Base-by-base conservation (phyloP, 2,113 vertebrate genomes). In the Nesoenas mayeri region DNA sequence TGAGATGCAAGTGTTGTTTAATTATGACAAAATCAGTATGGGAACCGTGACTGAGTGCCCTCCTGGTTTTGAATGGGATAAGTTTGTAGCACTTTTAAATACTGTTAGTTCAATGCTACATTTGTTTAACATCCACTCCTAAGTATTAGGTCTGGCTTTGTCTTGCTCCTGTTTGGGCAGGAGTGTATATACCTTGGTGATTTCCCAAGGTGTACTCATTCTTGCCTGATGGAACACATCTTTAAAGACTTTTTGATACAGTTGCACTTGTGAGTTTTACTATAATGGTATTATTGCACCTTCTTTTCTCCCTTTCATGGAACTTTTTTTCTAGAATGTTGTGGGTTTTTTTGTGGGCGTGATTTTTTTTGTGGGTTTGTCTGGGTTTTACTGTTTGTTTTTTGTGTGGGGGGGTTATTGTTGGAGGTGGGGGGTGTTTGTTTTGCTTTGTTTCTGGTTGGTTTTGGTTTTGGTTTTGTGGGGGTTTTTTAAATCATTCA, bases 161-260 rank as follows among this genome's bases (percentile, higher is more conserved):
- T 81, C 40, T 73, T 72, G 40, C 36, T 38, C 9, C 22, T 92
- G 2, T 60, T 22, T 0, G 2, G 28, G 17, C 14, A 28, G 51
- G 2, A 14, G 3, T 74, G 11, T 71, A 13, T 74, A 73, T 48
- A 75, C 61, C 44, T 73, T 5, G 2, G 28, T 75, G 74, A 32
- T 88, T 96, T 96, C 88, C 90, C 71, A 80, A 67, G 66, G 16
- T 77, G 38, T 79, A 65, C 44, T 90, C 95, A 42, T 36, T 82
- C 64, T 85, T 90, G 80, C 48, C 51, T 85, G 77, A 85, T 53
- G 89, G 72, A 91, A 53, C 47, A 93, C 31, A 70, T 82, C 78
- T 91, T 89, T 82, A 86, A 92, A 70, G 61, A 81, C 60, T 22
- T 90, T 94, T 95, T 79, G 65, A 93, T 67, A 74, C 1, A 32